phyloP scores from a whole-genome alignment of 2,113 vertebrate species.

The Uria lomvia region DNA sequence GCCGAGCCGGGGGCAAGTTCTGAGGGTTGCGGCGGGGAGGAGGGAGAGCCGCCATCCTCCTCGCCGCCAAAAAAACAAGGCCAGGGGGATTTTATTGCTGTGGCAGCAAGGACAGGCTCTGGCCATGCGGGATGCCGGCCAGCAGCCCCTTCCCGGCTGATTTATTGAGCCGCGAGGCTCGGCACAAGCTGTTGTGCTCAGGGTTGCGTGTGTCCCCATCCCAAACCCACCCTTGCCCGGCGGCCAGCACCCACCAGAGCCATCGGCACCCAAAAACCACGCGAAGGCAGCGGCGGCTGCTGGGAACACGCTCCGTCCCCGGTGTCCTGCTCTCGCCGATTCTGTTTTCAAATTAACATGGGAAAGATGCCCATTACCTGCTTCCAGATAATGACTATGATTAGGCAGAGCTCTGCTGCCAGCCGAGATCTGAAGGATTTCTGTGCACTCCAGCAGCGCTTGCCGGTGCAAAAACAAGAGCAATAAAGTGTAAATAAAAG shows the following conservation, averaged over 20 bases:
- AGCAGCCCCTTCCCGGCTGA: neutral
- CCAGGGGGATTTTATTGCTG: neutral
- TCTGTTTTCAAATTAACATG: constrained; percentile 69
- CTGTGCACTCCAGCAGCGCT: constrained; percentile 64
- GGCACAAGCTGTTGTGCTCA: neutral
- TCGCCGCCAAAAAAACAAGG: constrained; percentile 6
- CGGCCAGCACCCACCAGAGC: neutral
- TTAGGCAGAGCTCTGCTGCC: constrained; percentile 70
- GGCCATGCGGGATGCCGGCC: neutral
- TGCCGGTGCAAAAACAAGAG: constrained; percentile 66
- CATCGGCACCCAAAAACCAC: neutral
- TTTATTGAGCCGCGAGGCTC: neutral
- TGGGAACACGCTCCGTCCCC: neutral
- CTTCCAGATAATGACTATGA: constrained; percentile 72
- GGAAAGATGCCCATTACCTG: constrained; percentile 75
- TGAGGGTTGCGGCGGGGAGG: neutral
- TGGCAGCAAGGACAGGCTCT: constrained; percentile 6
- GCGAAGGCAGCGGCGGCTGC: neutral
- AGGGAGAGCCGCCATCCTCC: constrained; percentile 22
- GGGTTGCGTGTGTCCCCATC: neutral
- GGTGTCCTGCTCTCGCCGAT: constrained; percentile 38
- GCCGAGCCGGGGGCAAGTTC: constrained; percentile 37
- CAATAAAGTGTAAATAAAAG: constrained; percentile 68
- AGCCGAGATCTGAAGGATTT: constrained; percentile 70
- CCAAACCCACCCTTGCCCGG: neutral